Evolutionary conservation across 2,113 vertebrate species (phyloP).

Genomic region (Solea senegalensis): DNA sequence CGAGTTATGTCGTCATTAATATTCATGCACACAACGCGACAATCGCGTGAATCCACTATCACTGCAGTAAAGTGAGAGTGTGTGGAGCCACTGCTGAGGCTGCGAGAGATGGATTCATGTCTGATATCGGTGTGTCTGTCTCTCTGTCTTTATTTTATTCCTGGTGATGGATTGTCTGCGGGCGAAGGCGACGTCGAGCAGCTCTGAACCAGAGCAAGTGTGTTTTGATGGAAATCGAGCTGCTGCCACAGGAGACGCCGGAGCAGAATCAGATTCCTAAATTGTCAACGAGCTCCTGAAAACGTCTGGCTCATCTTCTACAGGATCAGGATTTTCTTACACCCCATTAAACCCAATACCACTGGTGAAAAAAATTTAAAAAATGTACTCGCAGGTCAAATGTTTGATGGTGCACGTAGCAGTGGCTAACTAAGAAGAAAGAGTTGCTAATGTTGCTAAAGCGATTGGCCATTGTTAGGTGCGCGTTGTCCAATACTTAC

Average conservation of each 20-base stretch:
- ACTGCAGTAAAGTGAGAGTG: constrained; percentile 1
- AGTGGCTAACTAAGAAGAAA: too few species aligned
- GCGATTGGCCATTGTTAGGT: too few species aligned
- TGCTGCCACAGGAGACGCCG: constrained; percentile 36
- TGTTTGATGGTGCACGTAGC: too few species aligned
- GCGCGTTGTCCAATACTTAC: too few species aligned
- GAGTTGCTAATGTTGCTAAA: too few species aligned
- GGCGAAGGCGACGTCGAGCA: constrained; percentile 12
- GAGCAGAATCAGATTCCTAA: constrained; percentile 27
- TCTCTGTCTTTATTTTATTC: constrained; percentile 8
- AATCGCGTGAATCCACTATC: constrained; percentile 2
- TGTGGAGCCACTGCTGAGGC: constrained; percentile 23
- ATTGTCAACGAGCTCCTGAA: constrained; percentile 17
- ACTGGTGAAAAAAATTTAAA: too few species aligned
- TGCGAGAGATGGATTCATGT: constrained; percentile 13
- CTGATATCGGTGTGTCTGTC: constrained; percentile 6
- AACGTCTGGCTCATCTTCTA: too few species aligned
- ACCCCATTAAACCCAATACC: too few species aligned
- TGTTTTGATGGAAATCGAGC: not conserved
- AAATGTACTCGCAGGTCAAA: too few species aligned
- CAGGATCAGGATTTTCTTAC: not conserved
- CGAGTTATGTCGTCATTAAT: constrained; percentile 30
- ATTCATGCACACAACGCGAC: constrained; percentile 41
- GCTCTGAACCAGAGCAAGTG: constrained; percentile 2
- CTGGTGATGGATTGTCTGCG: constrained; percentile 39